Percentiles rank a stretch among this genome's conserved stretches.
These are phyloP conservation scores for Napeogenes inachia DNA, from an alignment of 2,888 invertebrate species.

Conservation along the genomic window DNA sequence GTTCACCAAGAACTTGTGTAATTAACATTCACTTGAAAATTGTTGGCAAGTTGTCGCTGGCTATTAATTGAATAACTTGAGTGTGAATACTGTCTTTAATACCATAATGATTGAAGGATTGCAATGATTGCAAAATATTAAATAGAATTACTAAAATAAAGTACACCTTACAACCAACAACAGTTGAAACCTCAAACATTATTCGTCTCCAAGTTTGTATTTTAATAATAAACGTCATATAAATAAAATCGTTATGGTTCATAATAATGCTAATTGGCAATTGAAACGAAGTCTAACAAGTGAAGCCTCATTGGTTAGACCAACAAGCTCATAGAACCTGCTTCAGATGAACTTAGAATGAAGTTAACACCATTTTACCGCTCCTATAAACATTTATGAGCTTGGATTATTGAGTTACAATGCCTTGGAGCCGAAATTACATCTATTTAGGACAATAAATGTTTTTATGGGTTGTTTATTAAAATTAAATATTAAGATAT, in stretches of 20 bases:
- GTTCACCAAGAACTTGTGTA: conserved; percentile 37
- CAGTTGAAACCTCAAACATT: not conserved
- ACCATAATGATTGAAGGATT: conserved; percentile 16
- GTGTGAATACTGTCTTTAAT: conserved; percentile 26
- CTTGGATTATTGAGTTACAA: conserved; percentile 38
- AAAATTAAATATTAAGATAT: too few relatives aligned
- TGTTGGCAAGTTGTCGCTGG: conserved; percentile 35
- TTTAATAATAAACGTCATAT: not conserved
- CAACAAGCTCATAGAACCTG: conserved; percentile 53
- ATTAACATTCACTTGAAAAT: conserved; percentile 39
- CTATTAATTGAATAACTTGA: conserved; percentile 33
- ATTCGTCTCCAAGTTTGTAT: not conserved
- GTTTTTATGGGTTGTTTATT: too few relatives aligned
- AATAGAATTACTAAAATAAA: too few relatives aligned
- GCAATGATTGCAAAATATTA: not conserved
- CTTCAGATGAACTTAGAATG: conserved; percentile 56
- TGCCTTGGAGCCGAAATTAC: conserved; percentile 26
- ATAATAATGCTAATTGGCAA: conserved; percentile 29
- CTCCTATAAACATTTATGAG: conserved; percentile 54
- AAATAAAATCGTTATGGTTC: conserved; percentile 5
- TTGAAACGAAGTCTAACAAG: conserved; percentile 32
- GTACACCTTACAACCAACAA: too few relatives aligned
- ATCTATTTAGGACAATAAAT: not conserved
- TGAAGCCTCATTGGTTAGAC: conserved; percentile 47
- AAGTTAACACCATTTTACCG: conserved; percentile 61